phyloP scores from a whole-genome alignment of 2,113 vertebrate genomes.

The Thymallus thymallus region DNA sequence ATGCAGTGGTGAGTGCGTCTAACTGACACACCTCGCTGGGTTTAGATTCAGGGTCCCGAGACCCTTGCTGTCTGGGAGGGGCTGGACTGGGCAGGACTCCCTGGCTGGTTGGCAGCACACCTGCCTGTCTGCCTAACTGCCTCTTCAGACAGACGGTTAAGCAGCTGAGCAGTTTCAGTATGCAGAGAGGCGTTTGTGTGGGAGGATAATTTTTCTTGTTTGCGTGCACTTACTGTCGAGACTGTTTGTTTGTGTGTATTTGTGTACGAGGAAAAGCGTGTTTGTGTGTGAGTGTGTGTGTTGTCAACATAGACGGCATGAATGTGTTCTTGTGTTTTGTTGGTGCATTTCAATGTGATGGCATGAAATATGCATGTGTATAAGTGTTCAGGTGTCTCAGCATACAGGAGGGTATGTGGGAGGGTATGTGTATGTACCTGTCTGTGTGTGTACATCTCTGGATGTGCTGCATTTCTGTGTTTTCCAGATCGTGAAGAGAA shows the following conservation, averaged over 20 bases:
- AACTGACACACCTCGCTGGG: constrained; percentile 47
- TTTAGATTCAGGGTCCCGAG: constrained; percentile 21
- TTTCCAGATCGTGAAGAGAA: neutral
- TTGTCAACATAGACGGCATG: neutral
- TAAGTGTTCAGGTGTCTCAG: constrained; percentile 11
- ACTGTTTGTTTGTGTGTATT: constrained; percentile 8
- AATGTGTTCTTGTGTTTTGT: constrained; percentile 29
- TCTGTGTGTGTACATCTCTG: neutral
- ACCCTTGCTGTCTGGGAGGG: constrained; percentile 31
- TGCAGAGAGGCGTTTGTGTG: constrained; percentile 24
- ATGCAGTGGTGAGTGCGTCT: constrained; percentile 75
- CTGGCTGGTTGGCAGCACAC: constrained; percentile 2
- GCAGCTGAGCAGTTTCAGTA: constrained; percentile 19
- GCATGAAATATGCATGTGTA: constrained; percentile 37
- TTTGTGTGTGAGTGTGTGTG: neutral
- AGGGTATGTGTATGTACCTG: neutral
- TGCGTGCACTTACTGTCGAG: neutral
- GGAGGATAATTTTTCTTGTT: neutral
- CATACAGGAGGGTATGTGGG: neutral
- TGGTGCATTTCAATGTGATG: constrained; percentile 34
- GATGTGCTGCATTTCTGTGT: neutral
- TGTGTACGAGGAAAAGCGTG: neutral
- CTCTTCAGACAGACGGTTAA: constrained; percentile 16
- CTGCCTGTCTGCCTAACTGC: constrained; percentile 1
- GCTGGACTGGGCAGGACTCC: constrained; percentile 19